Percentiles rank a stretch among this genome's conserved stretches.
Evolutionary conservation across 2,888 invertebrate species (phyloP).

Genomic region (Acrocyrtus sp.): DNA sequence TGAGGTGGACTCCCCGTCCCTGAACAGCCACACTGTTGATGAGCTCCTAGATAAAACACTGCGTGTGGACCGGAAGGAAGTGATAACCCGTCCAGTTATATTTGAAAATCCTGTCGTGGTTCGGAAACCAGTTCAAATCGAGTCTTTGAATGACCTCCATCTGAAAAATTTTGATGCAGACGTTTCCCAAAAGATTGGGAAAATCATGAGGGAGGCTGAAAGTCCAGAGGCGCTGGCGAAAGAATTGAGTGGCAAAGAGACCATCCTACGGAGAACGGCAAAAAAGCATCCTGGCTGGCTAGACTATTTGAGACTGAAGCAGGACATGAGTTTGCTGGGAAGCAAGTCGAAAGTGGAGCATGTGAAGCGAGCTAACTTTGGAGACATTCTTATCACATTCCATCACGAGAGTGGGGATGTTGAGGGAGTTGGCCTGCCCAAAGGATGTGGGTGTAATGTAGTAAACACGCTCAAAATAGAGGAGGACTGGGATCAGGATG

Average conservation of each 20-base stretch:
- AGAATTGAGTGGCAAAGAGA: not conserved
- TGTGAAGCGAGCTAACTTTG: conserved; percentile 7
- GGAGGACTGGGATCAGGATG: not conserved
- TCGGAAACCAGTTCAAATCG: conserved; percentile 5
- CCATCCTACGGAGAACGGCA: not conserved
- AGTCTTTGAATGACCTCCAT: conserved; percentile 36
- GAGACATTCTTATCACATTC: conserved; percentile 29
- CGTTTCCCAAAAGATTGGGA: conserved; percentile 4
- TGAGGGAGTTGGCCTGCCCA: conserved; percentile 28
- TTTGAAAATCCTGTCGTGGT: conserved; percentile 36
- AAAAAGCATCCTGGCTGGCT: conserved; percentile 51
- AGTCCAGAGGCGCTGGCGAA: not conserved
- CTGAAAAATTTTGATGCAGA: not conserved
- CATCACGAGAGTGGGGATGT: conserved; percentile 14
- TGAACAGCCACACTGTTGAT: conserved; percentile 35
- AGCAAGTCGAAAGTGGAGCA: conserved; percentile 30
- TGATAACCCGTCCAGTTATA: conserved; percentile 34
- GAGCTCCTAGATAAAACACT: conserved; percentile 1
- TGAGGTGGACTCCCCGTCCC: conserved; percentile 7
- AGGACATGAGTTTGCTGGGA: conserved; percentile 20
- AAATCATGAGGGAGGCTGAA: conserved; percentile 6
- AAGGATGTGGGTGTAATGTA: conserved; percentile 51
- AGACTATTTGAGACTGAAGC: conserved; percentile 44
- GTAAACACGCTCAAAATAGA: conserved; percentile 37
- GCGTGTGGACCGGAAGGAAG: conserved; percentile 11